A percentile compares a stretch with the other conserved stretches of the same genome.
These are phyloP conservation scores for Mystacides longicornis DNA, from an alignment of 2,888 invertebrate species.

Conservation along the genomic window DNA sequence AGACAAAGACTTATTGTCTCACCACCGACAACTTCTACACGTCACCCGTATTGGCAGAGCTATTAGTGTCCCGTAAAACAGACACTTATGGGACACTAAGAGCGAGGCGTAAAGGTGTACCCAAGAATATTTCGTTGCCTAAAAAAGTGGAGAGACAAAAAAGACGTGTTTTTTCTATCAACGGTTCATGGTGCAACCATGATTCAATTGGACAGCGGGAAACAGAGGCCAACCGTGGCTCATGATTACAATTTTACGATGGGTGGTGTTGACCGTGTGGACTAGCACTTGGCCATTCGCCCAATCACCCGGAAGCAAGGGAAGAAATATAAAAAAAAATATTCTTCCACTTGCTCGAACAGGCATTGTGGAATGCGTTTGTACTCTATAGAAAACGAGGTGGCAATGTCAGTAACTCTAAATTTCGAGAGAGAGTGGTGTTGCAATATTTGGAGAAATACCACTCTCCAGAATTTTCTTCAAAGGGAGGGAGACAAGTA, in stretches of 20 bases:
- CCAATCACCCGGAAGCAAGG: constrained; percentile 25
- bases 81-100: constrained; percentile 12
- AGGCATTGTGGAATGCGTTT: constrained; percentile 27
- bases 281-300: constrained; percentile 26
- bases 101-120: no score
- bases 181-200: neutral
- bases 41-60: no score
- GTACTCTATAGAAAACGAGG: constrained; percentile 21
- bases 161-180: constrained; percentile 4
- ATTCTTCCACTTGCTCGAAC: constrained; percentile 27
- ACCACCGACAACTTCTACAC: no score
- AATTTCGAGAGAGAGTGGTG: constrained; percentile 11
- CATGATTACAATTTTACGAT: constrained; percentile 28
- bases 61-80: no score
- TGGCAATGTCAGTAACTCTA: constrained; percentile 8
- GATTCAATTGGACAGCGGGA: neutral
- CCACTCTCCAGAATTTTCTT: constrained; percentile 10
- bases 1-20: no score
- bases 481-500: constrained; percentile 12
- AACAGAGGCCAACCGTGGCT: constrained; percentile 19
- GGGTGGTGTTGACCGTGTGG: constrained; percentile 29
- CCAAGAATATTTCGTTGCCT: no score
- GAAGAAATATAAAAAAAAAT: constrained; percentile 27
- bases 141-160: constrained; percentile 26
- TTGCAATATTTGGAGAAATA: constrained; percentile 9